These are phyloP conservation scores for Andricus quercusramuli DNA, from an alignment of 2,888 invertebrate species.

Conservation along the genomic window DNA sequence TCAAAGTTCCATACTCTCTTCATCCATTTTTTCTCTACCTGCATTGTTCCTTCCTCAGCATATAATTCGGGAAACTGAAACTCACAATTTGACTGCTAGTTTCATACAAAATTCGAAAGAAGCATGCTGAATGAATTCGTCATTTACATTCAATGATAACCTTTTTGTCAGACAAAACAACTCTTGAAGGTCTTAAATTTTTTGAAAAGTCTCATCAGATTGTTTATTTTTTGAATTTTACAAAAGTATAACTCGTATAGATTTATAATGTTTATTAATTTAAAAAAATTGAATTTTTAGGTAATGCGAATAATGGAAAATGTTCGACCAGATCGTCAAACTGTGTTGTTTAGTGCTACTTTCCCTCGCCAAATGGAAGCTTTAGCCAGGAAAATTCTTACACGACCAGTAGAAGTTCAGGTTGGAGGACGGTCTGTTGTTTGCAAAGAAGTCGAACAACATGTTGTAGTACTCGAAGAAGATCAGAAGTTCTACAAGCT, in stretches of 20 bases:
- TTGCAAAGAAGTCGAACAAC: conserved; percentile 98
- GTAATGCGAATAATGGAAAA: conserved; percentile 99
- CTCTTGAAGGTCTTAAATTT: too few relatives aligned
- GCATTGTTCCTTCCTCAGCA: too few relatives aligned
- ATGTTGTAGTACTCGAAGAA: conserved; percentile 95
- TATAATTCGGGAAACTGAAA: too few relatives aligned
- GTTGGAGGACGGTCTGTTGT: conserved; percentile 98
- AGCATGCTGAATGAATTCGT: too few relatives aligned
- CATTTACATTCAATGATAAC: too few relatives aligned
- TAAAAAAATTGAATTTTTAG: conserved; percentile 71
- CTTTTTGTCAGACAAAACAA: too few relatives aligned
- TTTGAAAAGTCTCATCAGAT: background rate
- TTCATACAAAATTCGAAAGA: too few relatives aligned
- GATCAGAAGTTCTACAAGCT: conserved; percentile 99
- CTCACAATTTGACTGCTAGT: too few relatives aligned
- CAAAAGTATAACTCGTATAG: too few relatives aligned
- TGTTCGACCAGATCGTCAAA: conserved; percentile 97
- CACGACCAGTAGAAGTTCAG: conserved; percentile 97
- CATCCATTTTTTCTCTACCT: too few relatives aligned
- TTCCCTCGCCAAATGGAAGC: conserved; percentile 99
- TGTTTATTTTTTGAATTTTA: conserved; percentile 41
- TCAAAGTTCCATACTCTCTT: too few relatives aligned
- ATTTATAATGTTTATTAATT: too few relatives aligned
- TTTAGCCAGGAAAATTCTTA: conserved; percentile 93
- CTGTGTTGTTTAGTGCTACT: conserved; percentile 99